phyloP scores from a whole-genome alignment of 2,797 vertebrate species.

The Sciurus vulgaris region DNA sequence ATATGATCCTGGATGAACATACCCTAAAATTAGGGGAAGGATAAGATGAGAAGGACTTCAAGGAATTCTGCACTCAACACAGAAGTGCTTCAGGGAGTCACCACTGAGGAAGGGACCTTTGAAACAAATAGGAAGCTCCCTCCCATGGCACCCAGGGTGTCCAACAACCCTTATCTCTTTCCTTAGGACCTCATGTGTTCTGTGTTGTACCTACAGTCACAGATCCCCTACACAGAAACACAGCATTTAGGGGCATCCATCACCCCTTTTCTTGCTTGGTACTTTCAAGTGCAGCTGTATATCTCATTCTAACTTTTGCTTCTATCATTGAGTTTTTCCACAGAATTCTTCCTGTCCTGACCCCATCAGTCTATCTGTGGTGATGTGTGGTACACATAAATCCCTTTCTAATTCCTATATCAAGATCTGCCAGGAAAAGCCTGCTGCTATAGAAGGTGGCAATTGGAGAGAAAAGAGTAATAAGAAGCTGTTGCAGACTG shows the following conservation, averaged over 20 bases:
- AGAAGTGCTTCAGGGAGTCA: neutral
- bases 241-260: too few species aligned
- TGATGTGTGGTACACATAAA: neutral
- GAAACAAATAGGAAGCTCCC: neutral
- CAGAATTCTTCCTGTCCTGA: neutral
- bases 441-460: neutral
- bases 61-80: neutral
- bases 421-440: neutral
- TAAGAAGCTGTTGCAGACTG: neutral
- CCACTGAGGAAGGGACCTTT: neutral
- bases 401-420: neutral
- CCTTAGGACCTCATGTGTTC: neutral
- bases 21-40: neutral
- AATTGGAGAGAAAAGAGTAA: neutral
- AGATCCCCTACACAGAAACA: neutral
- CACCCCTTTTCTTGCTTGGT: neutral
- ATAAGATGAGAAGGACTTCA: neutral
- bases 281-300: neutral
- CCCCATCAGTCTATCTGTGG: neutral
- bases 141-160: neutral
- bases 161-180: neutral
- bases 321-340: neutral
- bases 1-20: neutral
- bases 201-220: neutral
- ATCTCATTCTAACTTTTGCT: neutral